These are phyloP conservation scores for Cynopterus sphinx DNA, from an alignment of 2,797 vertebrate genomes.

Conservation along the genomic window DNA sequence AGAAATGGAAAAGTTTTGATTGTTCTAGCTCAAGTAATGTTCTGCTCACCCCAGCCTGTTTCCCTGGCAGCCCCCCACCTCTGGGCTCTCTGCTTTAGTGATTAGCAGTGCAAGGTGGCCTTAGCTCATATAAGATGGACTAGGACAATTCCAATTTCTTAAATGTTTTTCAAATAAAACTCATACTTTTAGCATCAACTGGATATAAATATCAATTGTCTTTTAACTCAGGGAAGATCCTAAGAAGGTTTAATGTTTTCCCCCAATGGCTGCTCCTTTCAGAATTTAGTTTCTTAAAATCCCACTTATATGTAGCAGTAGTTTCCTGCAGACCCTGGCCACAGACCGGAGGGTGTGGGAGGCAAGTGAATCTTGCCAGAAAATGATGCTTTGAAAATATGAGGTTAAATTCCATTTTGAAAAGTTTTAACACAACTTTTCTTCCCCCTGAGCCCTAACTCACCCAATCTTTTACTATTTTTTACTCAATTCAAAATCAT, in stretches of 20 bases:
- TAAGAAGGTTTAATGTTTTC: background rate
- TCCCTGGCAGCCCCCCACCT: background rate
- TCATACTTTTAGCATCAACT: background rate
- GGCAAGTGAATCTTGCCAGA: slow-evolving; percentile 27
- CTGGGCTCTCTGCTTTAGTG: background rate
- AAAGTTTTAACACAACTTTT: slow-evolving; percentile 26
- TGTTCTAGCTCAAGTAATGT: background rate
- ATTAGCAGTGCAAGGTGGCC: background rate
- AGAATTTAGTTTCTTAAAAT: slow-evolving; percentile 39
- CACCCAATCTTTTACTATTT: background rate
- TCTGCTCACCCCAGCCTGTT: background rate
- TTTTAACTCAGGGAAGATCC: background rate
- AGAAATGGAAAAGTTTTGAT: background rate
- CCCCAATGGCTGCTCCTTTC: background rate
- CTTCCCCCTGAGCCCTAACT: background rate
- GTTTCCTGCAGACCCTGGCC: background rate
- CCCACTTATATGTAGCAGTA: background rate
- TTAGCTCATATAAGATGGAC: background rate
- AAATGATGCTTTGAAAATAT: slow-evolving; percentile 32
- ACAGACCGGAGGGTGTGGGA: background rate
- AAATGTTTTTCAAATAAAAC: background rate
- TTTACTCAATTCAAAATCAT: background rate
- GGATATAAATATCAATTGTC: background rate
- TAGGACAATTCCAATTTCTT: background rate
- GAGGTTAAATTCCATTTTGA: slow-evolving; percentile 41